Evolutionary conservation across 2,888 invertebrate genomes (phyloP).

Genomic region (Harpagoxenus sublaevis): DNA sequence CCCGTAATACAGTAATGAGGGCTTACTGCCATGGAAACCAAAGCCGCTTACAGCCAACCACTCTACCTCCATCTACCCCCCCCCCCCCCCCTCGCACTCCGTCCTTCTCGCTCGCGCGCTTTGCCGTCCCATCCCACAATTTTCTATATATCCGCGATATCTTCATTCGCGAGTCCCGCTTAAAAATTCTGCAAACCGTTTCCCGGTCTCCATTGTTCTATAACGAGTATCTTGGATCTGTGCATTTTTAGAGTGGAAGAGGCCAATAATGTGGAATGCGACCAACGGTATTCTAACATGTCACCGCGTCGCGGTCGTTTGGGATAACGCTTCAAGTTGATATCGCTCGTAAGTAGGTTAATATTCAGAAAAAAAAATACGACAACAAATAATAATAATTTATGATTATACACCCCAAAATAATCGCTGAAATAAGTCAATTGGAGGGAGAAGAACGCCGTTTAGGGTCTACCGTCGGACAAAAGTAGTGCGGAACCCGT

Average conservation of each 20-base stretch:
- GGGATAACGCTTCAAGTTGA: neutral
- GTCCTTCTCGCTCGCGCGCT: slow-evolving; percentile 47
- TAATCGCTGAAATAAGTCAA: neutral
- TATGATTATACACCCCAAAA: neutral
- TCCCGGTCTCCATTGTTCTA: slow-evolving; percentile 51
- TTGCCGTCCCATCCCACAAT: slow-evolving; percentile 78
- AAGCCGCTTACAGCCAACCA: slow-evolving; percentile 86
- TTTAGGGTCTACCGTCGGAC: slow-evolving; percentile 60
- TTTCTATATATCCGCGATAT: slow-evolving; percentile 78
- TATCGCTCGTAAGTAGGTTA: neutral
- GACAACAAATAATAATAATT: slow-evolving; percentile 1
- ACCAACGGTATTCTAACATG: neutral
- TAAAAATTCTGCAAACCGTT: slow-evolving; percentile 69
- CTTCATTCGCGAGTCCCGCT: slow-evolving; percentile 74
- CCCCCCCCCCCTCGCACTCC: slow-evolving; percentile 59
- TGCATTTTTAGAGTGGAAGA: slow-evolving; percentile 39
- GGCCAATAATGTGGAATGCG: slow-evolving; percentile 13
- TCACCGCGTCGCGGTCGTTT: neutral
- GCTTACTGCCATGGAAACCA: slow-evolving; percentile 87
- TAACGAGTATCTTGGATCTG: slow-evolving; percentile 39
- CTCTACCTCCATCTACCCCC: slow-evolving; percentile 77
- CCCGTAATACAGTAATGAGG: slow-evolving; percentile 86
- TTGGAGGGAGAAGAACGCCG: slow-evolving; percentile 30
- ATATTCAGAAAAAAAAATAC: neutral
- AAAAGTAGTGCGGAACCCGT: slow-evolving; percentile 46